Base-by-base conservation (phyloP, 2,888 invertebrate genomes). In the Lysandra bellargus region DNA sequence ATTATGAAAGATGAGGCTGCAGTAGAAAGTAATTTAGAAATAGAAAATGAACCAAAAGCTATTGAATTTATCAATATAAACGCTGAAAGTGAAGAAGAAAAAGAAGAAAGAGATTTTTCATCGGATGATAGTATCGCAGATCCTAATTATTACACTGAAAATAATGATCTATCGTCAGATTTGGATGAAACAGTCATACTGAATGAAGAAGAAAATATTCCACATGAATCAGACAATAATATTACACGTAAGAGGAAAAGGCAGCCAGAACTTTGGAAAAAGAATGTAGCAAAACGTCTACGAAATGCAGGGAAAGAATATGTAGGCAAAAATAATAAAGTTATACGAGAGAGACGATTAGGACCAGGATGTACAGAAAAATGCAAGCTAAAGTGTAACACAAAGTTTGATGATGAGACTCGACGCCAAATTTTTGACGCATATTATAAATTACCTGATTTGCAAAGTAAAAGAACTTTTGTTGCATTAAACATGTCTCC, bases 101-200 rank as follows among this genome's bases (percentile, higher is more conserved):
- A 76, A 33, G 74, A 80, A 80, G 80, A 80, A 79, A 80, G 40
- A 77, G 79, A 80, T 80, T 79, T 80, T 79, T 80, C 79, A 79
- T 79, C 80, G 75, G 79, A 79, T 80, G 80, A 77, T 79, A 79
- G 49, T 49, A 49, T 49, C 49, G 12, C 49, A 76, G 80, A 78
- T 79, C 80, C 78, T 78, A 40, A 80, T 79, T 78, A 79, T 80
- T 75, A 79, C 44, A 49, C 49, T 49, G 49, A 49, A 49, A 49
- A 49, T 49, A 77, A 80, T 78, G 64, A 80, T 76, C 12, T 61
- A 44, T 78, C 74, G 44, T 80, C 78, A 78, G 75, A 78, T 78
- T 80, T 61, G 33, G 78, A 80, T 80, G 76, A 76, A 75, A 60
- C n/a, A 75, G 78, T 73, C 33, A 57, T 75, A 78, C 49, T 76